phyloP scores from a whole-genome alignment of 2,797 vertebrate genomes.

The Poeciliopsis gracilis region DNA sequence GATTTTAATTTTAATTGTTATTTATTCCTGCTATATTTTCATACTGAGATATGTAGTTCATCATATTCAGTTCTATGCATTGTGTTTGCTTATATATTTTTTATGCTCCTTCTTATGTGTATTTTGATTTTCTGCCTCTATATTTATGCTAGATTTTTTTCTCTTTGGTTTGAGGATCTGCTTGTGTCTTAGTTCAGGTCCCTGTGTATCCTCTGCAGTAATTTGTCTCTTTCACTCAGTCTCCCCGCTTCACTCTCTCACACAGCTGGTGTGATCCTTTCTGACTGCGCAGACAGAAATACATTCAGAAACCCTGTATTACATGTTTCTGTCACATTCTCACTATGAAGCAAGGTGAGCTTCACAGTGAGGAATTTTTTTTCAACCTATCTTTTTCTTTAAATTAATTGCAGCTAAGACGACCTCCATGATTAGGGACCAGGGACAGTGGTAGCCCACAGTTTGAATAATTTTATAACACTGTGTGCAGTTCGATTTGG shows the following conservation, averaged over 20 bases:
- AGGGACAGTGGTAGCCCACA: too few species aligned
- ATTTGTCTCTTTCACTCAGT: background rate
- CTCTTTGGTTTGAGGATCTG: background rate
- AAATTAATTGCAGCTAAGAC: too few species aligned
- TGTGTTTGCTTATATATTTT: background rate
- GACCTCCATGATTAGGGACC: too few species aligned
- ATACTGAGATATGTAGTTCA: background rate
- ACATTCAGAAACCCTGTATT: background rate
- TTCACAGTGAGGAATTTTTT: too few species aligned
- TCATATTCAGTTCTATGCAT: background rate
- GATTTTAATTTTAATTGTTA: background rate
- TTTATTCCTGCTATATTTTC: background rate
- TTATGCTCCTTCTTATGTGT: background rate
- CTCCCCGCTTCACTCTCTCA: background rate
- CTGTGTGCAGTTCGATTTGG: too few species aligned
- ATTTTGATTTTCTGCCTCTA: background rate
- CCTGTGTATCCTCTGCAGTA: background rate
- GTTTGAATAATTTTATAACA: too few species aligned
- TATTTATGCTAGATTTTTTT: background rate
- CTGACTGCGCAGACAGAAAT: background rate
- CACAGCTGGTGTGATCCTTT: background rate
- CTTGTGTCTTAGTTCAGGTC: background rate
- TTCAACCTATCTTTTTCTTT: too few species aligned
- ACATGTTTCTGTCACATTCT: background rate
- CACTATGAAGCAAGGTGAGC: too few species aligned